phyloP scores from a whole-genome alignment of 2,113 vertebrate genomes.

The Sula dactylatra region DNA sequence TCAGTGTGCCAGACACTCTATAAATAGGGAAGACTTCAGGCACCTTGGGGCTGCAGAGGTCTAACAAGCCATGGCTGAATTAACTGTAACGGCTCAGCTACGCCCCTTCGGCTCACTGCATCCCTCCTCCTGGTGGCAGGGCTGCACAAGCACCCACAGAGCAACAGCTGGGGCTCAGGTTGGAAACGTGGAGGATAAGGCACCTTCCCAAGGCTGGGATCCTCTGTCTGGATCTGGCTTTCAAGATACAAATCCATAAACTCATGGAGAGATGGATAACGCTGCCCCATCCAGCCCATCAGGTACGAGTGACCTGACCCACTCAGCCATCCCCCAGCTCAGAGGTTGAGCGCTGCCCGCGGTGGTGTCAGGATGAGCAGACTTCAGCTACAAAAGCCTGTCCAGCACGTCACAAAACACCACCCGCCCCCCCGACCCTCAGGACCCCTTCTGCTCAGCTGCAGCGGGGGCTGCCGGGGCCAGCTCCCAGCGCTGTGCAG shows the following conservation, averaged over 20 bases:
- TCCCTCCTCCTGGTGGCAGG: not conserved
- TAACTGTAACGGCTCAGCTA: not conserved
- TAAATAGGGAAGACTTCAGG: not conserved
- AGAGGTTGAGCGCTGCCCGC: not conserved
- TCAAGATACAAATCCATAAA: not conserved
- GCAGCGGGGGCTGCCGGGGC: not conserved
- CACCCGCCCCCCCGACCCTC: fast-evolving
- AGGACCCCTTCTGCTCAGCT: not conserved
- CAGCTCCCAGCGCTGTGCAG: not conserved
- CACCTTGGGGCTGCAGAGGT: not conserved
- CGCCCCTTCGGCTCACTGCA: not conserved
- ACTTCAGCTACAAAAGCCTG: not conserved
- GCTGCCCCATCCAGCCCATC: fast-evolving
- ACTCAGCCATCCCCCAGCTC: not conserved
- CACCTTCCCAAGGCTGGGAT: not conserved
- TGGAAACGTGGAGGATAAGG: not conserved
- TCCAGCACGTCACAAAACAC: not conserved
- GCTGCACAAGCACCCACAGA: not conserved
- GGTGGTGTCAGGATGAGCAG: not conserved
- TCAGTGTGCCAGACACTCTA: not conserved
- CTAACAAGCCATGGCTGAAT: not conserved
- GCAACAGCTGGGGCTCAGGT: not conserved
- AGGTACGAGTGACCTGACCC: fast-evolving
- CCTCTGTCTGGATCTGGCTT: not conserved
- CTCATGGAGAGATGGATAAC: not conserved